Evolutionary conservation across 2,797 vertebrate species (phyloP).

Genomic region (Emydoidea blandingii): DNA sequence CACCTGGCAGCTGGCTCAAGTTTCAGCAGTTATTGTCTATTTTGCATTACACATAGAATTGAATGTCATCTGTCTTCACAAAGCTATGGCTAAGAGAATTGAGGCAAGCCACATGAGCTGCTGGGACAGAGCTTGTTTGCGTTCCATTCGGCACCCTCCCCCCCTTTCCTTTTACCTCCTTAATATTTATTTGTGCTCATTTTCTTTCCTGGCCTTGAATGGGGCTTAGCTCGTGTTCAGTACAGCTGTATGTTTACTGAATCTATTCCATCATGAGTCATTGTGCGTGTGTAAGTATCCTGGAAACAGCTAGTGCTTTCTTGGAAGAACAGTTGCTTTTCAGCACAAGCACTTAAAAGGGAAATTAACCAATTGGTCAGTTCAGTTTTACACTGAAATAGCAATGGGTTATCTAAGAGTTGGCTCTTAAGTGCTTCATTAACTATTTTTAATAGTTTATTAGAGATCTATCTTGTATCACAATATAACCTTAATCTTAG

Average conservation of each 20-base stretch:
- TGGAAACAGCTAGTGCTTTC: conserved; percentile 90
- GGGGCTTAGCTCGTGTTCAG: conserved; percentile 87
- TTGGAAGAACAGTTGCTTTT: conserved; percentile 90
- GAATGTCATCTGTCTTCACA: conserved; percentile 91
- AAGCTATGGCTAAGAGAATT: conserved; percentile 86
- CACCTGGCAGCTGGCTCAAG: conserved; percentile 96
- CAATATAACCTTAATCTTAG: conserved; percentile 76
- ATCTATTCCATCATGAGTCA: conserved; percentile 90
- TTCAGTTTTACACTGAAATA: conserved; percentile 81
- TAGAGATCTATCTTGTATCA: conserved; percentile 78
- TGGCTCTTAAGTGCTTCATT: conserved; percentile 81
- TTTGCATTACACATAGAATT: conserved; percentile 90
- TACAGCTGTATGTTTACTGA: conserved; percentile 92
- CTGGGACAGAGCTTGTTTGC: conserved; percentile 85
- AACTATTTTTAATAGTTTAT: conserved; percentile 82
- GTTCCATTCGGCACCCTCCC: conserved; percentile 75
- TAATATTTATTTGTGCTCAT: conserved; percentile 93
- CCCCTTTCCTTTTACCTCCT: conserved; percentile 85
- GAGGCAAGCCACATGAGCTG: conserved; percentile 83
- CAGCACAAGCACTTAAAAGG: conserved; percentile 86
- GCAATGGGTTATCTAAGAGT: conserved; percentile 79
- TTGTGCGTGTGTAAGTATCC: conserved; percentile 91
- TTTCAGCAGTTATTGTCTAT: conserved; percentile 95
- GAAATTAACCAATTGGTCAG: conserved; percentile 88
- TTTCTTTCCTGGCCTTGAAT: conserved; percentile 92